These are phyloP conservation scores for Brassicogethes aeneus DNA, from an alignment of 2,888 invertebrate species.

Conservation along the genomic window DNA sequence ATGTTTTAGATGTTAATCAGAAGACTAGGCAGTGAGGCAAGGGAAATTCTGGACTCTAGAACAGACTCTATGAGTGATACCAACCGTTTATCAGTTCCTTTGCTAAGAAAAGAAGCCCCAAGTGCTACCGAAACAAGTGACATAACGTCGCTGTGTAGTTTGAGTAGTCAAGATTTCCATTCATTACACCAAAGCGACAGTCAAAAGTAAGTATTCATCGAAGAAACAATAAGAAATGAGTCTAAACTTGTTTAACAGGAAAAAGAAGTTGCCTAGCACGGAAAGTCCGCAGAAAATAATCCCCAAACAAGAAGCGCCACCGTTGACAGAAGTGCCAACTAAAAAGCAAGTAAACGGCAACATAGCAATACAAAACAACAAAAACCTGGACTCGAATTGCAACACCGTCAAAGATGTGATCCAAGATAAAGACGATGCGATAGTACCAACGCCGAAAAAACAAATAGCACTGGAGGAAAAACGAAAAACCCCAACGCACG, in stretches of 20 bases:
- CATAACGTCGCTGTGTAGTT: constrained; percentile 62
- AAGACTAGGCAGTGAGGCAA: constrained; percentile 55
- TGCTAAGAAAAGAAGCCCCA: constrained; percentile 45
- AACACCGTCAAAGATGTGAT: constrained; percentile 22
- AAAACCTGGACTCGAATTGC: constrained; percentile 20
- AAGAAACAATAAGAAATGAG: no score
- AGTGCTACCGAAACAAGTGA: constrained; percentile 63
- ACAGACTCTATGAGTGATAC: constrained; percentile 34
- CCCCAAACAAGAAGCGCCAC: constrained; percentile 19
- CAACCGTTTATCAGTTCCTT: constrained; percentile 41
- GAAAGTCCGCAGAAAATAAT: constrained; percentile 25
- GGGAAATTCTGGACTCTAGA: constrained; percentile 36
- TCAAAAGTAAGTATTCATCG: constrained; percentile 36
- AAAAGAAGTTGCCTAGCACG: constrained; percentile 20
- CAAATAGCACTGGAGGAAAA: constrained; percentile 9
- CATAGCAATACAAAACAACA: constrained; percentile 13
- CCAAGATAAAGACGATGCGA: constrained; percentile 16
- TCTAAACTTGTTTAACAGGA: constrained; percentile 15
- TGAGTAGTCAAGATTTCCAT: constrained; percentile 50
- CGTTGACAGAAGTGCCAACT: constrained; percentile 8
- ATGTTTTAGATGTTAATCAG: constrained; percentile 58
- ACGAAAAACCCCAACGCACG: constrained; percentile 23
- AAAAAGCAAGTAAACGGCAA: constrained; percentile 21
- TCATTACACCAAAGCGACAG: constrained; percentile 48
- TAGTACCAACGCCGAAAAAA: constrained; percentile 6